Evolutionary conservation across 2,113 vertebrate species (phyloP).

Genomic region (Climacteris rufus): DNA sequence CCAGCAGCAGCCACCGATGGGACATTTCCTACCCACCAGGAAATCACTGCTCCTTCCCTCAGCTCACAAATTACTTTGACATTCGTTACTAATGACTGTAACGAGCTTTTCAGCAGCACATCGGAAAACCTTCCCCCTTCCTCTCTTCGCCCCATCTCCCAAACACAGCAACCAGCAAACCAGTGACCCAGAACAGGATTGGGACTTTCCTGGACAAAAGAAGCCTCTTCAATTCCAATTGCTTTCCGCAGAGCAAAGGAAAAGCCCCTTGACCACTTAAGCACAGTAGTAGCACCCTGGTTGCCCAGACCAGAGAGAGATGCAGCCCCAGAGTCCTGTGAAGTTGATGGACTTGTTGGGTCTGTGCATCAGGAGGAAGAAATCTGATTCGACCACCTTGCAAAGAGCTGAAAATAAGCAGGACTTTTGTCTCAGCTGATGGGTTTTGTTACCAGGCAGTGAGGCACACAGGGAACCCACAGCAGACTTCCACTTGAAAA

Average conservation of each 20-base stretch:
- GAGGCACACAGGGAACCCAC: neutral
- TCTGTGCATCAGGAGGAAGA: neutral
- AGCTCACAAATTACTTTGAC: neutral
- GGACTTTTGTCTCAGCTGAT: neutral
- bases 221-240: neutral
- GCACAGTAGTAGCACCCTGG: neutral
- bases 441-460: neutral
- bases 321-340: rapidly evolving
- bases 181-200: neutral
- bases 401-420: neutral
- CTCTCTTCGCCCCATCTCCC: neutral
- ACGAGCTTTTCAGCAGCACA: neutral
- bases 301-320: neutral
- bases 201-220: conserved; percentile 1
- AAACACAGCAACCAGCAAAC: neutral
- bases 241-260: neutral
- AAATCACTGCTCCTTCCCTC: neutral
- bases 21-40: neutral
- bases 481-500: neutral
- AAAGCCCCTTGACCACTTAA: neutral
- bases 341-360: neutral
- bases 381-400: neutral
- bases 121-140: neutral
- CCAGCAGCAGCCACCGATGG: neutral
- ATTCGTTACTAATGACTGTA: neutral